Evolutionary conservation across 2,113 vertebrate genomes (phyloP), one percentile per base, ranked within the genome.

Genomic region (Festucalex cinctus): DNA sequence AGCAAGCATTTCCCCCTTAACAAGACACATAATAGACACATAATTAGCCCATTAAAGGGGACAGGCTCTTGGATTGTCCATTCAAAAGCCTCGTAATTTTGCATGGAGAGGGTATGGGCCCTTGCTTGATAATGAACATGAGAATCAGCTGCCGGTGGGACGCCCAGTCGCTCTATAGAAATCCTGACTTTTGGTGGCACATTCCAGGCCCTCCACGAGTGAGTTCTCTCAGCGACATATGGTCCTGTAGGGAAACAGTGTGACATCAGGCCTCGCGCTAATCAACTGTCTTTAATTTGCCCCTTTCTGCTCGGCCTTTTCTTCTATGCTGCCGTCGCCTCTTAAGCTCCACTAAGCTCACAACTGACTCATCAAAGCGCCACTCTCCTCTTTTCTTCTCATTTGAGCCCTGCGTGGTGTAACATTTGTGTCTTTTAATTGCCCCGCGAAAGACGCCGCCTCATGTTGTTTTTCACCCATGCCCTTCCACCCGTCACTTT

Each of bases 381-480:
- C 75, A 76, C 76, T 78, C 79, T 60, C 36, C 71, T 68, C 67
- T 65, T 66, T 81, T 76, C 78, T 73, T 78, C 44, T 82, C 79
- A 84, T 88, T 83, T 85, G 85, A 66, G 2, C 88, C 76, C 86
- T 67, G 82, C 81, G 9, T 86, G 84, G 70, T 74, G 41, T 84
- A 82, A 78, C 71, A 79, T 89, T 86, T 86, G 84, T 88, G 85
- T 85, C 80, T 85, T 85, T 86, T 90, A 90, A 91, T 91, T 87
- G 87, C 86, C 83, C 80, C 73, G 81, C 75, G 77, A 79, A 74
- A 75, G 75, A 75, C 74, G 63, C 70, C 44, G 68, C 63, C 79
- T 79, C 81, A 75, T 77, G 84, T 90, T 91, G 89, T 90, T 89
- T 84, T 28, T 32, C 6, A 26, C 14, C 83, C 83, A 84, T 79